phyloP scores from a whole-genome alignment of 2,113 vertebrate genomes.

The Chauna torquata region DNA sequence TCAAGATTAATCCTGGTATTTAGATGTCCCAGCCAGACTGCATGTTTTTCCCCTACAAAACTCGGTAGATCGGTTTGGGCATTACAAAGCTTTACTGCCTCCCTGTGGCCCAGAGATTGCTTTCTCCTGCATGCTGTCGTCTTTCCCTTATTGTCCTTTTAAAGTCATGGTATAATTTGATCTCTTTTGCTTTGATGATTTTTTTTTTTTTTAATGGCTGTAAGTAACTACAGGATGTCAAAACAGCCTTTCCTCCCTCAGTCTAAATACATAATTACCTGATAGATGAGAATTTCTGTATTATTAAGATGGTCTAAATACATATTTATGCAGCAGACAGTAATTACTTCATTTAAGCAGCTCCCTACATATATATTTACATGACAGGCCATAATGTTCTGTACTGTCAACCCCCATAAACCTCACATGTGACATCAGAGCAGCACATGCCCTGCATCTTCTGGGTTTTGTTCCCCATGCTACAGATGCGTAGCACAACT shows the following conservation, averaged over 20 bases:
- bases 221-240: background rate
- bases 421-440: background rate
- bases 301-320: conserved; percentile 51
- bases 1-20: conserved; percentile 60
- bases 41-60: background rate
- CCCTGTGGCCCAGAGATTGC: background rate
- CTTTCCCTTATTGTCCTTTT: background rate
- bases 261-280: conserved; percentile 32
- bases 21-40: background rate
- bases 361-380: conserved; percentile 60
- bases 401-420: conserved; percentile 50
- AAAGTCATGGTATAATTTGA: background rate
- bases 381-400: conserved; percentile 60
- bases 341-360: conserved; percentile 65
- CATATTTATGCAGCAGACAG: conserved; percentile 47
- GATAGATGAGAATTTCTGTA: conserved; percentile 4
- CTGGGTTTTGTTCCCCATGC: accelerated
- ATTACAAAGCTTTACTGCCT: conserved; percentile 10
- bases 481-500: background rate
- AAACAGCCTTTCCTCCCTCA: conserved; percentile 14
- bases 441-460: background rate
- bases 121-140: background rate
- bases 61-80: conserved; percentile 19
- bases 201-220: background rate
- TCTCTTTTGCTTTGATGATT: background rate